These are phyloP conservation scores for Actinernus sp. DNA, from an alignment of 92 coral and sea anemone genomes.

Conservation along the genomic window DNA sequence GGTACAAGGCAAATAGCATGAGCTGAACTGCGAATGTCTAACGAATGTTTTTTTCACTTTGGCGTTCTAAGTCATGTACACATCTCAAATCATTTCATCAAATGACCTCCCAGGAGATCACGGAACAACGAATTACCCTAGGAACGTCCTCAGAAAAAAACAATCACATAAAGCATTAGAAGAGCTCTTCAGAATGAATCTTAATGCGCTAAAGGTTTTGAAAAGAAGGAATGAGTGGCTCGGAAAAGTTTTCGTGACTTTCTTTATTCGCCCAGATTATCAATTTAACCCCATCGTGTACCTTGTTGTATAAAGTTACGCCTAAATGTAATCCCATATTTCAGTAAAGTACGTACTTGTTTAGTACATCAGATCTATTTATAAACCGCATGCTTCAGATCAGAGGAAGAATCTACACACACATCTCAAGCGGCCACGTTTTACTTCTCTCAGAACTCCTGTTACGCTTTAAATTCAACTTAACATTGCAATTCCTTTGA, in stretches of 20 bases:
- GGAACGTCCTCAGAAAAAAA: no score
- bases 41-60: no score
- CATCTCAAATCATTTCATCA: no score
- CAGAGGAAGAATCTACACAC: background rate
- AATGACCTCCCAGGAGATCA: no score
- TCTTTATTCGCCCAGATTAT: constrained; percentile 35
- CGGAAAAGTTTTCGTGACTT: constrained; percentile 70
- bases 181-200: no score
- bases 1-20: no score
- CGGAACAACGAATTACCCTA: no score
- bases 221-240: no score
- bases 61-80: no score
- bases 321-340: constrained; percentile 58
- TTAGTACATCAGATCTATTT: background rate
- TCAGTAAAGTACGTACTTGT: constrained; percentile 4
- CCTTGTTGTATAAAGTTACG: constrained; percentile 79
- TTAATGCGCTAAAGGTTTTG: no score
- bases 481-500: background rate
- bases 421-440: background rate
- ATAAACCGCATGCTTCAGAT: background rate
- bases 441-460: background rate
- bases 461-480: background rate
- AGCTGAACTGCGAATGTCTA: no score
- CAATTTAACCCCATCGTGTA: constrained; percentile 74
- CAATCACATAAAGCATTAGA: no score